Base-by-base conservation (phyloP, 2,113 vertebrate species). In the Tinamus guttatus region DNA sequence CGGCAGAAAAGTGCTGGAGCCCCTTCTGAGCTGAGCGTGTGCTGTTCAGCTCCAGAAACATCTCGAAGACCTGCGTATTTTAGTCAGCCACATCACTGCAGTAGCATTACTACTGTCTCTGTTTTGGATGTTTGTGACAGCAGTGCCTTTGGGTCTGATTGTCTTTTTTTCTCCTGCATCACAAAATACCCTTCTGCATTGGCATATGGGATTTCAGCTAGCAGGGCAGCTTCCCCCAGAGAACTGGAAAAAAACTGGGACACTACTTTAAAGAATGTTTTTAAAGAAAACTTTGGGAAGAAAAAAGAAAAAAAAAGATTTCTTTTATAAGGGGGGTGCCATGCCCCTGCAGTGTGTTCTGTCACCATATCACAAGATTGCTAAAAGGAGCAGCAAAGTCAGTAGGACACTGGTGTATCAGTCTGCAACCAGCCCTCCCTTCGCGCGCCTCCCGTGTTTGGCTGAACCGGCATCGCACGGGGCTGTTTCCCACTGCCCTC, bases 321-420 rank as follows among this genome's bases (percentile, higher is more conserved):
- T 82, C 76, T 83, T 59, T 75, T 78, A 68, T 1, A 0, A 80
- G 79, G 47, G 43, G 52, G 68, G 43, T 88, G 90, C 73, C 81
- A 19, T 47, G 62, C 93, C 56, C 87, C 76, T 90, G 81, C 76
- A 60, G 90, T 68, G 87, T 94, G 76, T 90, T 94, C 82, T 96
- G 85, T 93, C 69, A 85, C 82, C 62, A 4, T 81, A 71, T 96
- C 90, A 96, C 94, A 97, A 85, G 95, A 90, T 84, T 85, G 94
- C 90, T 94, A 83, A 93, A 95, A 95, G 80, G 60, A 94, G 92
- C 62, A 86, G 73, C 58, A 86, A 65, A 93, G 86, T 93, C 90
- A 79, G 90, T 90, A 93, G 87, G 85, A 90, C 92, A 86, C 34
- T 68, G 60, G 68, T 80, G 51, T 67, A 88, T 89, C 89, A 68